These are phyloP conservation scores for Nannobrachium achirus DNA, from an alignment of 2,113 vertebrate species.

Conservation along the genomic window DNA sequence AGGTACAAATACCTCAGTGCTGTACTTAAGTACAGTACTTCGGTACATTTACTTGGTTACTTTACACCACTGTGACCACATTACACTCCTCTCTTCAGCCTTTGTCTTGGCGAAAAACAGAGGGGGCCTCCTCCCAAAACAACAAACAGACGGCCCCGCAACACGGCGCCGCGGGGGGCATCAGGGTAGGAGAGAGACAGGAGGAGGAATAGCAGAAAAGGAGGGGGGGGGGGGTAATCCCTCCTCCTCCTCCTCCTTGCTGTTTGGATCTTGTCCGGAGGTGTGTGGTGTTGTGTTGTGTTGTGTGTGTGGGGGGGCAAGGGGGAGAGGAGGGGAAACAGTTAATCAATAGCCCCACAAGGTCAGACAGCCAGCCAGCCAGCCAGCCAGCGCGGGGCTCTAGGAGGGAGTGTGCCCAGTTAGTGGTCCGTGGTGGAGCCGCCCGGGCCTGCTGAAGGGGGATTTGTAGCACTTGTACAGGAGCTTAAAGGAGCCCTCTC, in stretches of 20 bases:
- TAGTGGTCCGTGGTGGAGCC: conserved; percentile 71
- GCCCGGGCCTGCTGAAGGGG: conserved; percentile 49
- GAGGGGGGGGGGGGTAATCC: conserved; percentile 29
- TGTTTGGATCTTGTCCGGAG: conserved; percentile 37
- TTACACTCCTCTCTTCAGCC: too few species aligned
- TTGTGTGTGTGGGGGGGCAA: conserved; percentile 39
- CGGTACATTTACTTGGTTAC: too few species aligned
- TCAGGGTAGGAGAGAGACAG: conserved; percentile 16
- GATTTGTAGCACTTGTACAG: conserved; percentile 87
- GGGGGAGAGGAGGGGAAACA: conserved; percentile 51
- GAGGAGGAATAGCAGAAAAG: too few species aligned
- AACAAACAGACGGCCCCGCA: conserved; percentile 50
- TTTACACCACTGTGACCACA: too few species aligned
- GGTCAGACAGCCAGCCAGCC: conserved; percentile 83
- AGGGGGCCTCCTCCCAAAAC: conserved; percentile 47
- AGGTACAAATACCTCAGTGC: too few species aligned
- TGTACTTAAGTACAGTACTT: too few species aligned
- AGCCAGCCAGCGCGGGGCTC: conserved; percentile 67
- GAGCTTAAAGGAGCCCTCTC: conserved; percentile 79
- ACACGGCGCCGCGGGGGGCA: background rate
- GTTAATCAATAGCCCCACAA: conserved; percentile 71
- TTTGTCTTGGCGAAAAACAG: too few species aligned
- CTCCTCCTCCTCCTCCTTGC: background rate
- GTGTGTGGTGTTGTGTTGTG: conserved; percentile 69
- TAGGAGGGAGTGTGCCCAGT: conserved; percentile 71